Base-by-base conservation (phyloP, 2,888 invertebrate genomes). In the Netelia virgata region DNA sequence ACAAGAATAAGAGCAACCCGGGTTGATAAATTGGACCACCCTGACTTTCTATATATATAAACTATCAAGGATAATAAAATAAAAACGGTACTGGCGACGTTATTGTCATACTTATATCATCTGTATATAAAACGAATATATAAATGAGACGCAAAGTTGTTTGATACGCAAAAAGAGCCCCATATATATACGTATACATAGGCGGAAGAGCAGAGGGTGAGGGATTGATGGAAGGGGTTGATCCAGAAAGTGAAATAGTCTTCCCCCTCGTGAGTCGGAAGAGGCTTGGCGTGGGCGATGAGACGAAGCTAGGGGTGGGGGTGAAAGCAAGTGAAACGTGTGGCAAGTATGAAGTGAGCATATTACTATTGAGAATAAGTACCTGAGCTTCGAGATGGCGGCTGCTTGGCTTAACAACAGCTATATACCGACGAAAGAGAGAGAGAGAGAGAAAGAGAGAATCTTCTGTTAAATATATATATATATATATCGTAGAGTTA, bases 311-410 rank as follows among this genome's bases (percentile, higher is more conserved):
- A 72, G 50, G 43, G 83, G 83, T 86, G 86, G 83, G 83, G 86
- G 86, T 70, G 75, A 85, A 87, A 86, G 88, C 87, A 89, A 88
- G 88, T 88, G 90, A 82, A 82, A 82, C 82, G 82, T 64, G 86
- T 64, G 86, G 79, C 88, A 90, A 91, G 91, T 92, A 92, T 92
- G 92, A 93, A 93, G 93, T 93, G 93, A 93, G 93, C 93, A 92
- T 93, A 93, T 93, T 93, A 93, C 93, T 92, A 93, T 92, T 93
- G 93, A 93, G 93, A 93, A 93, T 92, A 93, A 93, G 93, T 93
- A 93, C 92, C 92, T 90, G 91, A 75, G 93, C 91, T 93, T 93
- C 93, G 93, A 92, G 92, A 93, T 91, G 88, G 91, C 87, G 85
- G 87, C 69, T 86, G 79, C 70, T 79, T 64, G 84, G 84, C 82